phyloP scores from a whole-genome alignment of 2,888 invertebrate genomes.

The Taphrorychus bicolor region DNA sequence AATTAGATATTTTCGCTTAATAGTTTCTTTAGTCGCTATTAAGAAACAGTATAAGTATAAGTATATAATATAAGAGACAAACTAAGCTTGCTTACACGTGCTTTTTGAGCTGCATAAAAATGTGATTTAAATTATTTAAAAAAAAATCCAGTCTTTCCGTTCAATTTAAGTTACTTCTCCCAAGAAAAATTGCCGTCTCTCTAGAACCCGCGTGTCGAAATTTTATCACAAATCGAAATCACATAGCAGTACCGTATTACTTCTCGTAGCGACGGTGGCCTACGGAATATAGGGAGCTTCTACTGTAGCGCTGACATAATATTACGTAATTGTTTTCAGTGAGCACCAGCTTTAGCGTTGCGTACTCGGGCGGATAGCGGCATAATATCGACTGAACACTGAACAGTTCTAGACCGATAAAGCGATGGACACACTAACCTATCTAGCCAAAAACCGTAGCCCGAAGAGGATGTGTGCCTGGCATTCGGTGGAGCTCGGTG shows the following conservation, averaged over 20 bases:
- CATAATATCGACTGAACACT: conserved; percentile 51
- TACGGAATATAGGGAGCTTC: conserved; percentile 21
- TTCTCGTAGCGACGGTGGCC: conserved; percentile 30
- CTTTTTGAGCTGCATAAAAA: not conserved
- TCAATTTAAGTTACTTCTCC: conserved; percentile 9
- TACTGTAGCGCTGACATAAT: conserved; percentile 25
- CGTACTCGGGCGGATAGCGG: conserved; percentile 32
- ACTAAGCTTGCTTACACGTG: no score
- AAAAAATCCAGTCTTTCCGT: conserved; percentile 32
- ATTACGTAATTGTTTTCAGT: conserved; percentile 44
- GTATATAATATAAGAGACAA: no score
- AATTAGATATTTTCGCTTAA: not conserved
- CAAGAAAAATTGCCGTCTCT: conserved; percentile 5
- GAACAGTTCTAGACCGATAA: conserved; percentile 39
- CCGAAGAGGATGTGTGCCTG: conserved; percentile 44
- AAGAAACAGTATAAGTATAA: not conserved
- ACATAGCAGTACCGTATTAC: conserved; percentile 26
- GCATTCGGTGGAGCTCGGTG: conserved; percentile 42
- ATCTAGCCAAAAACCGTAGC: conserved; percentile 23
- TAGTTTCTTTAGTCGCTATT: not conserved
- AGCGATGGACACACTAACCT: conserved; percentile 42
- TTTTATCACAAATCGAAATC: conserved; percentile 34
- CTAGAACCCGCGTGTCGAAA: conserved; percentile 39
- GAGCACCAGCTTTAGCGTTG: conserved; percentile 4
- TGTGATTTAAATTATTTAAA: conserved; percentile 4